Conservation (phyloP, 2,113 vertebrate species). For the Nansenia antarctica region DNA sequence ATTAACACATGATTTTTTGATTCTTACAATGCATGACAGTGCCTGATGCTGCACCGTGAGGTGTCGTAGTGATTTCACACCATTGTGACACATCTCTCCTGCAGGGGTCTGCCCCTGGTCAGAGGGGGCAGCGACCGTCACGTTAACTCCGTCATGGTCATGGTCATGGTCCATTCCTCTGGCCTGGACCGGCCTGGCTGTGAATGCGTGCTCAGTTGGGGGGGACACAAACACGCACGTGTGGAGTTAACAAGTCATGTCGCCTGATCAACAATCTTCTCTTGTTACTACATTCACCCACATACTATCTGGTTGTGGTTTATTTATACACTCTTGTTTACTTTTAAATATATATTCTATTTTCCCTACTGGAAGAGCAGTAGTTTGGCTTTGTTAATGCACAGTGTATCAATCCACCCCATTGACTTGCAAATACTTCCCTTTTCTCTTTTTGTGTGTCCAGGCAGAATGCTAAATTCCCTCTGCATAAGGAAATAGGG, state of each 20-base stretch:
- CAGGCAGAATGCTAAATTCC: neutral
- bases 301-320: neutral
- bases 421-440: constrained; percentile 16
- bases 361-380: neutral
- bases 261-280: neutral
- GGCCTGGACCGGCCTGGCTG: neutral
- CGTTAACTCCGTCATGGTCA: constrained; percentile 13
- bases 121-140: constrained; percentile 20
- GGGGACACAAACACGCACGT: neutral
- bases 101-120: constrained; percentile 17
- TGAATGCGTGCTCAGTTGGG: constrained; percentile 14
- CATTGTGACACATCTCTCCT: constrained; percentile 1
- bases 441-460: constrained; percentile 4
- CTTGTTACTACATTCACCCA: constrained; percentile 7
- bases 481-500: neutral
- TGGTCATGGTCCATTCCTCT: constrained; percentile 43
- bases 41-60: constrained; percentile 21
- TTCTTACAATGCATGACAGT: neutral
- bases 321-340: neutral
- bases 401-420: neutral
- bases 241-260: neutral
- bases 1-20: too few species aligned
- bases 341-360: neutral
- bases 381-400: constrained; percentile 37
- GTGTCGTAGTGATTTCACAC: constrained; percentile 27